These are phyloP conservation scores for Microctenopoma stevenorrisi DNA, from an alignment of 2,797 vertebrate species.

Conservation along the genomic window DNA sequence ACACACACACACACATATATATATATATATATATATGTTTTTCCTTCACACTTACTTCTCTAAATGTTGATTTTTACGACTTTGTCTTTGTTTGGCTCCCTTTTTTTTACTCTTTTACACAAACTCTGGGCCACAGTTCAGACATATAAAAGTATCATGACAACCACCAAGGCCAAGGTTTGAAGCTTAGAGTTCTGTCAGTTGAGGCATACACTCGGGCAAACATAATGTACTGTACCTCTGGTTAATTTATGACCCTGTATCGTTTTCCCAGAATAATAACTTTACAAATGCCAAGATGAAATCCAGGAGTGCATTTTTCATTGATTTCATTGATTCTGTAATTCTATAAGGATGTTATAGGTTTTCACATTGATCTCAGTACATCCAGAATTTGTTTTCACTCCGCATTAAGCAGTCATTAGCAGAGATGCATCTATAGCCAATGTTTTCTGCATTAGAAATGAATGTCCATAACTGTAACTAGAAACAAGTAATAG, in stretches of 20 bases:
- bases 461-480: background rate
- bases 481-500: background rate
- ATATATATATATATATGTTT: no score
- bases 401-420: constrained; percentile 1
- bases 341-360: background rate
- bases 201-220: constrained; percentile 4
- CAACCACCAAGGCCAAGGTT: constrained; percentile 4
- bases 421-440: constrained; percentile 15
- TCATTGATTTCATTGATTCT: constrained; percentile 16
- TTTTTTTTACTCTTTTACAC: background rate
- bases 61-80: background rate
- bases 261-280: constrained; percentile 26
- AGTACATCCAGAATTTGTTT: background rate
- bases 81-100: constrained; percentile 4
- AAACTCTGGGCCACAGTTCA: constrained; percentile 2
- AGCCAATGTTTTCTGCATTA: constrained; percentile 14
- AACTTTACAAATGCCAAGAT: constrained; percentile 12
- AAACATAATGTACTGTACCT: background rate
- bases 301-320: constrained; percentile 4
- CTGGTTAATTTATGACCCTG: constrained; percentile 35
- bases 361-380: constrained; percentile 5
- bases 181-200: constrained; percentile 15
- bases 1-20: no score
- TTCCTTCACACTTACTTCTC: no score
- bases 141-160: background rate